Evolutionary conservation across 1,140 invertebrate species (phyloP).

Genomic region (Cecropterus lyciades): DNA sequence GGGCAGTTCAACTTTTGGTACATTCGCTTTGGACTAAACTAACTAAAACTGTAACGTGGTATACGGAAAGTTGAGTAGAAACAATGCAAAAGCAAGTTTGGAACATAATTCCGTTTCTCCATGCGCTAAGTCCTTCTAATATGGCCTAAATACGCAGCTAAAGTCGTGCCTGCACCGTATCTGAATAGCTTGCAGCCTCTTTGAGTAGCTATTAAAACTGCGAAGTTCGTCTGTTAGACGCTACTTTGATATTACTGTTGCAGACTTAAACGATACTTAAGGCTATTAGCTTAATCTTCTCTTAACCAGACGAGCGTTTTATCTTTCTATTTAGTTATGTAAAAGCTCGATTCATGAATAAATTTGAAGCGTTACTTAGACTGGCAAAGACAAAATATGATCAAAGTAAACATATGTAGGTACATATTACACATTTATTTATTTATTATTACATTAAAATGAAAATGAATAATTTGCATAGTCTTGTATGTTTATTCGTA

Average conservation of each 20-base stretch:
- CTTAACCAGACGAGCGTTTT: slow-evolving; percentile 19
- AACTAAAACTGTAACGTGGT: slow-evolving; percentile 21
- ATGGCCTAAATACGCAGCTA: slow-evolving; percentile 9
- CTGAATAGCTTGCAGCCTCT: slow-evolving; percentile 11
- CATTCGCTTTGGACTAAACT: slow-evolving; percentile 8
- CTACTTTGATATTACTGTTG: slow-evolving; percentile 26
- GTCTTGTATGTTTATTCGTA: too few relatives aligned
- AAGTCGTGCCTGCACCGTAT: slow-evolving; percentile 13
- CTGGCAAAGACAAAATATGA: not conserved
- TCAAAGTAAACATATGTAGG: not conserved
- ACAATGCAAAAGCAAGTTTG: slow-evolving; percentile 13
- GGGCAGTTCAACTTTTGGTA: slow-evolving; percentile 12
- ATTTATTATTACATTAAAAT: too few relatives aligned
- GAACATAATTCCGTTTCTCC: not conserved
- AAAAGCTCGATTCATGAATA: slow-evolving; percentile 1
- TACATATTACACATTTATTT: too few relatives aligned
- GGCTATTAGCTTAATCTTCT: slow-evolving; percentile 15
- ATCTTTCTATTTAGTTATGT: slow-evolving; percentile 4
- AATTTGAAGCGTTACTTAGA: not conserved
- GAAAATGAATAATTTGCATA: too few relatives aligned
- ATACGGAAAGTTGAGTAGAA: slow-evolving; percentile 17
- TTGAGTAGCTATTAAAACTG: slow-evolving; percentile 19
- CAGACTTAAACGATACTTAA: slow-evolving; percentile 23
- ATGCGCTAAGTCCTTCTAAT: slow-evolving; percentile 9
- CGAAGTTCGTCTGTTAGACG: slow-evolving; percentile 21